Evolutionary conservation across 2,797 vertebrate species (phyloP).

Genomic region (Pogoniulus pusillus): DNA sequence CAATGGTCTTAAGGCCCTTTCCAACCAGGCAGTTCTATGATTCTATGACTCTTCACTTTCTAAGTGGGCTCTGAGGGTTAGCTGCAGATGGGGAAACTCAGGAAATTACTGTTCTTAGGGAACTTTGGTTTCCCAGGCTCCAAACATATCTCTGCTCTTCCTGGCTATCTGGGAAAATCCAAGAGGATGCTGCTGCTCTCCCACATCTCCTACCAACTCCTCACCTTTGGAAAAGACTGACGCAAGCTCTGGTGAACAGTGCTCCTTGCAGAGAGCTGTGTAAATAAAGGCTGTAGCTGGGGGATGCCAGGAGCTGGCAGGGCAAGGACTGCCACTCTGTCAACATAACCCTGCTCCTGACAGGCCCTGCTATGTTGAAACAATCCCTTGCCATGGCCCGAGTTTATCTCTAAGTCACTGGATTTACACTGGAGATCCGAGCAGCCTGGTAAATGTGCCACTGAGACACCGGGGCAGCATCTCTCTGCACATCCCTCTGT

Average conservation of each 20-base stretch:
- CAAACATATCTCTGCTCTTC: not conserved
- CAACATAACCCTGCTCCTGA: conserved; percentile 2
- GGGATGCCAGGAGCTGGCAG: not conserved
- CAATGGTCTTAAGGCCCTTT: too few relatives aligned
- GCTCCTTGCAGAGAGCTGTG: not conserved
- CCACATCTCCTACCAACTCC: rapidly evolving
- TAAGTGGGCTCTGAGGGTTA: not conserved
- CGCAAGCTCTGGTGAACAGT: rapidly evolving
- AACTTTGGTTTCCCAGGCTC: not conserved
- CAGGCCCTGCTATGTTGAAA: conserved; percentile 17
- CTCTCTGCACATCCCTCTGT: not conserved
- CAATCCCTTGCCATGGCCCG: not conserved
- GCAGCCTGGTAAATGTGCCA: conserved; percentile 47
- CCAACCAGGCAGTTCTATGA: too few relatives aligned
- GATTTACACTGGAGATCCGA: conserved; percentile 9
- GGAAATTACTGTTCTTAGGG: rapidly evolving
- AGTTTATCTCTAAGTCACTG: conserved; percentile 41
- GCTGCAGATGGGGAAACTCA: not conserved
- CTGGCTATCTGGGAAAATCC: not conserved
- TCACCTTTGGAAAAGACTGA: not conserved
- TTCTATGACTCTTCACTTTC: not conserved
- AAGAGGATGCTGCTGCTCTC: not conserved
- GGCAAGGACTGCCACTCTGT: not conserved
- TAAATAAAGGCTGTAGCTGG: not conserved
- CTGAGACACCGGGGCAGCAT: rapidly evolving